Conservation (phyloP, 2,888 invertebrate genomes). For the Chaetoderma sp. region DNA sequence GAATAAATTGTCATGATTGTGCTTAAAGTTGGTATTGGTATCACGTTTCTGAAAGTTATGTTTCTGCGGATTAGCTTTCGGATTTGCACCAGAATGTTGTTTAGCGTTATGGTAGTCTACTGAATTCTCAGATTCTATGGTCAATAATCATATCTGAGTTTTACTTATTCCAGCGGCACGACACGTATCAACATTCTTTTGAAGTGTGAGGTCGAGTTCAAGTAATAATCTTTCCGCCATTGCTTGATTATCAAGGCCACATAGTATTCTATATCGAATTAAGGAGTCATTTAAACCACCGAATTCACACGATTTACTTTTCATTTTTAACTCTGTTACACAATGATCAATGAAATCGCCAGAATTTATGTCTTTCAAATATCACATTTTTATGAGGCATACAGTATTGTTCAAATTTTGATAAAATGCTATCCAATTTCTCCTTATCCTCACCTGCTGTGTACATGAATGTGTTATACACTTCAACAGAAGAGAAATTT, state of each 20-base stretch:
- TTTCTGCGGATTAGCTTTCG: no score
- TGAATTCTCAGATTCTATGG: no score
- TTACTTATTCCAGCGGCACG: no score
- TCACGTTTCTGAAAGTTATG: no score
- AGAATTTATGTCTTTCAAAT: slow-evolving; percentile 11
- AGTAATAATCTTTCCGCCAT: slow-evolving; percentile 8
- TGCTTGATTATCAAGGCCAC: neutral
- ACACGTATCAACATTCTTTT: neutral
- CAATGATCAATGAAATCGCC: slow-evolving; percentile 10
- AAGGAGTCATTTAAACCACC: neutral
- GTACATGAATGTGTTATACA: neutral
- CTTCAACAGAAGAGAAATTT: no score
- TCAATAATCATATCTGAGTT: no score
- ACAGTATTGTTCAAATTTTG: slow-evolving; percentile 11
- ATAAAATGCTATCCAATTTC: neutral
- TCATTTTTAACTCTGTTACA: slow-evolving; percentile 8
- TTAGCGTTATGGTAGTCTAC: no score
- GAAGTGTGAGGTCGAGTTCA: slow-evolving; percentile 16
- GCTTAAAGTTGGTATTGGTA: no score
- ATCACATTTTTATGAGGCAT: slow-evolving; percentile 17
- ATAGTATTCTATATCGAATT: slow-evolving; percentile 2
- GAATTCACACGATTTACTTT: slow-evolving; percentile 1
- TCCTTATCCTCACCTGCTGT: neutral
- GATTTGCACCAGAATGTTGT: no score
- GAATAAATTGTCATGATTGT: no score